Evolutionary conservation across 2,888 invertebrate species (phyloP).

Genomic region (Copidosoma aretas): DNA sequence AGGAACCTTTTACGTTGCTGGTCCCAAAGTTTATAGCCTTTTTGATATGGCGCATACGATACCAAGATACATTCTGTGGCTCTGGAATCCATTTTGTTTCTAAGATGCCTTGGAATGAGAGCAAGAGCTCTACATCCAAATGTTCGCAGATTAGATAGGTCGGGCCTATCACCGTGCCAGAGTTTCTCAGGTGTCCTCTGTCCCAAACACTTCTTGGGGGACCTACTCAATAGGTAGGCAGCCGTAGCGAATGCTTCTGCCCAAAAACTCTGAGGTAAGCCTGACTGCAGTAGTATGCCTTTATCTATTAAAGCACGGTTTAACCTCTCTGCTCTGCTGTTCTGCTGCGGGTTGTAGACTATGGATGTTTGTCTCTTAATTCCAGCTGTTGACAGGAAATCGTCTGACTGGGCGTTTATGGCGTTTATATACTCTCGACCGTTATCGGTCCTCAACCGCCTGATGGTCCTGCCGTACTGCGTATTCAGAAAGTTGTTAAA

Average conservation of each 20-base stretch:
- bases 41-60: neutral
- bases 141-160: neutral
- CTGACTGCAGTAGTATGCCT: neutral
- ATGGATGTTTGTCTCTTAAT: neutral
- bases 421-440: neutral
- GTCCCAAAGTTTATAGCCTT: neutral
- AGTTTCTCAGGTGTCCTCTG: neutral
- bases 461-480: no score
- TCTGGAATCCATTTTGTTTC: neutral
- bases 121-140: conserved; percentile 2
- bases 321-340: neutral
- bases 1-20: neutral
- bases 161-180: neutral
- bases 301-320: neutral
- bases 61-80: neutral
- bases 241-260: neutral
- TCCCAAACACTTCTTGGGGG: neutral
- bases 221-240: neutral
- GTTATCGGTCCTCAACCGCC: neutral
- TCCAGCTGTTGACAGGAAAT: neutral
- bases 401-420: neutral
- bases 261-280: neutral
- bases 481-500: no score
- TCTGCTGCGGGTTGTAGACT: neutral
- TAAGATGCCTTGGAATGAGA: neutral